Conservation (phyloP, 2,888 invertebrate genomes). For the Mimachlamys varia region DNA sequence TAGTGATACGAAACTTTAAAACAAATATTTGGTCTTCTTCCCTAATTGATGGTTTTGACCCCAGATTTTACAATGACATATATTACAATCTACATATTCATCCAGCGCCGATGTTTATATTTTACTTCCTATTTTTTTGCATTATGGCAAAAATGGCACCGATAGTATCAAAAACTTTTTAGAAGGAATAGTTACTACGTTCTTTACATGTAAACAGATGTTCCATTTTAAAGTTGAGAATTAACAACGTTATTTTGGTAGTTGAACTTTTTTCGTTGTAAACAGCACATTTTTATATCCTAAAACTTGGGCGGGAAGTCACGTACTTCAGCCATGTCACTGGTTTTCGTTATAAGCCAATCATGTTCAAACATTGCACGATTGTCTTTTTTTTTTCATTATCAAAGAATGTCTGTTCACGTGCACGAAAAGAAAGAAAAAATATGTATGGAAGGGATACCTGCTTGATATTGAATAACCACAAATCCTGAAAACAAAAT, state of each 20-base stretch:
- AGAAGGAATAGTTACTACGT: background rate
- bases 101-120: background rate
- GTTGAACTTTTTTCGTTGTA: background rate
- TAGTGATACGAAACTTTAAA: conserved; percentile 3
- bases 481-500: no score
- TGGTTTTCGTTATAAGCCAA: no score
- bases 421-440: background rate
- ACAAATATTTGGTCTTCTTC: conserved; percentile 21
- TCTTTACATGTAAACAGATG: background rate
- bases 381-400: background rate
- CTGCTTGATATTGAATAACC: background rate
- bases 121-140: background rate
- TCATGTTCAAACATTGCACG: no score
- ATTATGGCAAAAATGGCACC: conserved; percentile 4
- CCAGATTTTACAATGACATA: background rate
- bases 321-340: background rate
- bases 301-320: background rate
- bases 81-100: background rate
- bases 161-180: background rate
- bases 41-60: conserved; percentile 11
- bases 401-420: background rate
- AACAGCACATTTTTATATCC: background rate
- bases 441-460: background rate
- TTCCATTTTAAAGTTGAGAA: background rate
- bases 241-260: background rate